Evolutionary conservation across 2,888 invertebrate genomes (phyloP), one percentile per base, ranked within the genome.

Genomic region (Zele albiditarsus): DNA sequence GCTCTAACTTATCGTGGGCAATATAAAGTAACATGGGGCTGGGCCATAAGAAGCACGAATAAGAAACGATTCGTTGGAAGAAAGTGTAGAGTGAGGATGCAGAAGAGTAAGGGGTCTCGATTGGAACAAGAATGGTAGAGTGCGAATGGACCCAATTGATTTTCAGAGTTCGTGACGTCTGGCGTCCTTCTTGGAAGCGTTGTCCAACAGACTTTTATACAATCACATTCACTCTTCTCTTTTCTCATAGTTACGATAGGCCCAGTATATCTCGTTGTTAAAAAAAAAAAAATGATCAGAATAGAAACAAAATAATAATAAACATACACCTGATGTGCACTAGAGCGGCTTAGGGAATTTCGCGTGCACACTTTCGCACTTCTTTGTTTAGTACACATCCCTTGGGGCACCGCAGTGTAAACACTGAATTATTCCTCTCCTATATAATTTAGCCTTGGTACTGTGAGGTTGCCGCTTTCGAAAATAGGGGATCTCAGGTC

Each of bases 171-270:
- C 53, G 73, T 65, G 49, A 76, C 27, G 70, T 20, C 58, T 62
- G 63, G 28, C 63, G 62, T 75, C 75, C 73, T 77, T 78, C 77
- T 77, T 74, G 53, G 73, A 74, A 74, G 28, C 53, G 67, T 68
- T 71, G 46, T 75, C 78, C 46, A 74, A 75, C 71, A 69, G 75
- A 71, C 75, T 72, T 73, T 58, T 65, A 65, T 12, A 42, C 57
- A 27, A 63, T 68, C 62, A 28, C 62, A 63, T 20, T 63, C 28
- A 53, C 60, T 65, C 33, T 70, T 53, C 72, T 71, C 68, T 27
- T 28, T 60, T 70, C 71, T 33, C 63, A 63, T 63, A 38, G 33
- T 63, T 63, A 38, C 31, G n/a, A 38, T 10, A 10, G 20, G 16
- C 16, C 16, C 27, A 27, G 27, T 27, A 58, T 58, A 27, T 60